Evolutionary conservation across 1,140 invertebrate species (phyloP), one percentile per base, ranked within the genome.

Genomic region (Mycetomoellerius zeteki): DNA sequence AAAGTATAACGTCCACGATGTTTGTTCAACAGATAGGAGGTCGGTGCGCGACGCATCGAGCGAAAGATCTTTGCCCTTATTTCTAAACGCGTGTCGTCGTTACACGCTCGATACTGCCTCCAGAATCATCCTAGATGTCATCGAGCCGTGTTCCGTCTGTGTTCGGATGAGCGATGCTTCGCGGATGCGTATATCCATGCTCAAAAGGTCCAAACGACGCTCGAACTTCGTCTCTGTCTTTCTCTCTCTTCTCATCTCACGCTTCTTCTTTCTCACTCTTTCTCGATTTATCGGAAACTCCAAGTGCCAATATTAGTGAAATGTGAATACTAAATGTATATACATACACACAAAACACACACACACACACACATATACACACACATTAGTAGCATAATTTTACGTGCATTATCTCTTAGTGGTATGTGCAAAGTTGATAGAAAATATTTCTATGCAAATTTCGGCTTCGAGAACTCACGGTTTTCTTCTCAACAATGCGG

Each of bases 301-400:
- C 89, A 93, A 93, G 93, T 93, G 93, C 93, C 93, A 93, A 93
- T 93, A 89, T 82, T 93, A 93, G 89, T 86, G 54, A 93, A 89
- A 60, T 64, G 72, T 89, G 87, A 92, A 87, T 92, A 84, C 58
- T 50, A 37, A 75, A 75, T 8, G 62, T 84, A 84, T 47, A 78
- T 65, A 33, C 69, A 64, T 24, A 76, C 50, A 72, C 27, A 87
- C 19, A 47, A 86, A 43, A 89, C 56, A 89, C 21, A 87, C 52
- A 85, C 33, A 86, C 56, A 87, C 62, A 50, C 69, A 87, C n/a
- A 89, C 56, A 89, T 19, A 87, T 43, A 85, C 33, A 86, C 56
- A 87, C 62, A 50, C 69, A 87, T 84, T 87, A 78, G 71, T 88
- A 90, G 75, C 62, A 10, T 90, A 91, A 87, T 91, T 82, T 67